Conservation (phyloP, 2,113 vertebrate species). For the Lucifuga dentata region DNA sequence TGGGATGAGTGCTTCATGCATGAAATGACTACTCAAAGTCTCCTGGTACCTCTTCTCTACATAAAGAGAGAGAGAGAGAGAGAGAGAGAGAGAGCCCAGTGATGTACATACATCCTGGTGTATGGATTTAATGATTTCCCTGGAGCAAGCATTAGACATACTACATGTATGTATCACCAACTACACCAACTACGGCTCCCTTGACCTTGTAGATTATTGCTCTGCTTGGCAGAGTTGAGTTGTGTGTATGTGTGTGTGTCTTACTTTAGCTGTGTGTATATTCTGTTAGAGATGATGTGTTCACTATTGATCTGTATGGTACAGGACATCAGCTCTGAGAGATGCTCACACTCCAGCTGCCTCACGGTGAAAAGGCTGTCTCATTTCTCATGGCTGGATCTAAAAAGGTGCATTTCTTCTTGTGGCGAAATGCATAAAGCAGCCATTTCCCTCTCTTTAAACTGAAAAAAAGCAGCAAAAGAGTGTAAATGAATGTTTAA, state of each 20-base stretch:
- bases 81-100: conserved; percentile 18
- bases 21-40: conserved; percentile 68
- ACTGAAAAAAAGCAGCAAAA: not conserved
- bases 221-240: conserved; percentile 65
- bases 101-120: conserved; percentile 59
- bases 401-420: too few species aligned
- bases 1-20: conserved; percentile 73
- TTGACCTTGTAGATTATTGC: conserved; percentile 82
- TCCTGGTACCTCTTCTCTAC: conserved; percentile 25
- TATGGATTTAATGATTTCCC: conserved; percentile 81
- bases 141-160: conserved; percentile 61
- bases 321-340: conserved; percentile 62
- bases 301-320: conserved; percentile 67
- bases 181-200: conserved; percentile 62
- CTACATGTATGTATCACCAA: conserved; percentile 73
- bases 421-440: too few species aligned
- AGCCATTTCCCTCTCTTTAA: too few species aligned
- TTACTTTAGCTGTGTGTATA: conserved; percentile 25
- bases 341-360: conserved; percentile 21
- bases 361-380: not conserved
- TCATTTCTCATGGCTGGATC: too few species aligned
- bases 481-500: conserved; percentile 29
- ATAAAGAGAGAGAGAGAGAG: not conserved
- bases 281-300: conserved; percentile 56
- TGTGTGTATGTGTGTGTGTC: conserved; percentile 32